Evolutionary conservation across 2,888 invertebrate species (phyloP), one percentile per base, ranked within the genome.

Genomic region (Yponomeuta sedellus): DNA sequence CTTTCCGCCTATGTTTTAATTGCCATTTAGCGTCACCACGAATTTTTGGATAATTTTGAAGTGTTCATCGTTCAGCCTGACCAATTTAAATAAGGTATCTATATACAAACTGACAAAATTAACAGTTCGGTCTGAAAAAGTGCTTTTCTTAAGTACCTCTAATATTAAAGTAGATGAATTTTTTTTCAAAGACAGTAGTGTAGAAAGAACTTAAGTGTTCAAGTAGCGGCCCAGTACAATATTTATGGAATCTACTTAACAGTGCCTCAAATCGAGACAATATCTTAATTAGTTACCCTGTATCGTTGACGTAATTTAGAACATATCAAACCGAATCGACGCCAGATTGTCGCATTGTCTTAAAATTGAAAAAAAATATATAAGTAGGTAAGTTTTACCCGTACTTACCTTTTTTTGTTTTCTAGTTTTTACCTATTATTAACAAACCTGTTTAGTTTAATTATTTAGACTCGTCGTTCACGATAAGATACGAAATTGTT

Each of bases 241-340:
- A 40, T 63, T 28, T 22, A 52, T 52, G 44, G 19, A 82, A 76
- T 77, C 71, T 74, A 76, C 77, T 78, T 81, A 79, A 78, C 79
- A 78, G 89, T 90, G 89, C 89, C 89, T 89, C 83, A 71, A 75
- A 71, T 82, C 83, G 84, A 86, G 88, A 89, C 87, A 87, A 86
- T 88, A 86, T 82, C 77, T 73, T 75, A 61, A 61, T 3, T n/a
- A 61, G 10, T 34, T 39, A 34, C 61, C n/a, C 16, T 61, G 11
- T 28, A 28, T 61, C 61, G 6, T 59, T 25, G 25, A 58, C 59
- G 59, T 59, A 59, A 59, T 22, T 59, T 20, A 52, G 44, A 52
- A 59, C 59, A 59, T 59, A 59, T 59, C 59, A 59, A 59, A 59
- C 20, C 25, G 10, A 59, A 22, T 52, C 25, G 25, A 52, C 44